Evolutionary conservation across 92 coral and sea anemone genomes (phyloP).

Genomic region (Palythoa caribaeorum): DNA sequence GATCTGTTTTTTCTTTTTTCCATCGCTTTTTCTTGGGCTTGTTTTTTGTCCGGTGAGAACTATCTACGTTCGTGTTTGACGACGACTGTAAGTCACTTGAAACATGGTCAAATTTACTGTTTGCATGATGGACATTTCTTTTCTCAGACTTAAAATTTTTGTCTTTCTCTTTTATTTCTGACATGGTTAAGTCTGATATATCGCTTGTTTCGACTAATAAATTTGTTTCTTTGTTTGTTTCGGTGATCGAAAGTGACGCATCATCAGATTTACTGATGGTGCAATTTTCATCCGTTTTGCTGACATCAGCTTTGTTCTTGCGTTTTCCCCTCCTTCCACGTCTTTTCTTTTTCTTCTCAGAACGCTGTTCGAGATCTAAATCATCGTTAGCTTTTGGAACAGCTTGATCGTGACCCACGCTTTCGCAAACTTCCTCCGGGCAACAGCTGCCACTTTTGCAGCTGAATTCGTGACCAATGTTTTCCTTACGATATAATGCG

Average conservation of each 20-base stretch:
- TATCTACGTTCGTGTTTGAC: slow-evolving; percentile 21
- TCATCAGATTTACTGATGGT: slow-evolving; percentile 8
- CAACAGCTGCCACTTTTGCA: background rate
- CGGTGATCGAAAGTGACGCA: slow-evolving; percentile 18
- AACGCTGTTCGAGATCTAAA: background rate
- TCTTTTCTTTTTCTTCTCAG: slow-evolving; percentile 39
- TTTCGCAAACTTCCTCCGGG: slow-evolving; percentile 6
- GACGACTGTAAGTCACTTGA: background rate
- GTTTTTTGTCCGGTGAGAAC: slow-evolving; percentile 22
- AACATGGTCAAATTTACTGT: background rate
- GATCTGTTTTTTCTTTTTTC: slow-evolving; percentile 24
- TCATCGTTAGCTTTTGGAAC: background rate
- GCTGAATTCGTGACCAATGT: background rate
- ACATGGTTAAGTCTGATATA: slow-evolving; percentile 3
- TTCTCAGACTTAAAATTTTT: background rate
- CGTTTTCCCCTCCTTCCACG: slow-evolving; percentile 43
- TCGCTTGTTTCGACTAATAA: background rate
- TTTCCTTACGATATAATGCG: slow-evolving; percentile 5
- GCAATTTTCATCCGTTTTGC: slow-evolving; percentile 22
- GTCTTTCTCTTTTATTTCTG: slow-evolving; percentile 7
- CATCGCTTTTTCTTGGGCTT: slow-evolving; percentile 9
- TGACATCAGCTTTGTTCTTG: slow-evolving; percentile 45
- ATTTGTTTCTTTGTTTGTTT: slow-evolving; percentile 10
- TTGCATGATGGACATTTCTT: background rate
- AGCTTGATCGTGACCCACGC: background rate